A percentile compares a stretch with the other conserved stretches of the same genome.
Evolutionary conservation across 1,140 invertebrate species (phyloP).

Genomic region (Musca domestica): DNA sequence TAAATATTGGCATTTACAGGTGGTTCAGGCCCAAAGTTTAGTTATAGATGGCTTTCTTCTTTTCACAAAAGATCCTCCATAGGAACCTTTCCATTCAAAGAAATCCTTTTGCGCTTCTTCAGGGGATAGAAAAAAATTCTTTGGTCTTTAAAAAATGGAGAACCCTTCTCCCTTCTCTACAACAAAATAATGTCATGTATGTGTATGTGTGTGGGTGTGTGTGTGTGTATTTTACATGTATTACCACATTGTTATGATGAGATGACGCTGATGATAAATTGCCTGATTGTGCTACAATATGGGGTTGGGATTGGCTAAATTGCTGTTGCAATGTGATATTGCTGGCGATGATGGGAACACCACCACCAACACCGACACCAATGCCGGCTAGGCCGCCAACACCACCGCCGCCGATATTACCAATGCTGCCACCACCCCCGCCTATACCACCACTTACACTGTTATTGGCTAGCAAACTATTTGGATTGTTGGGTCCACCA

Average conservation of each 20-base stretch:
- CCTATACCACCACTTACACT: neutral
- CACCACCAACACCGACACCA: constrained; percentile 2
- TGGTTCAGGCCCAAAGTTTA: too few relatives aligned
- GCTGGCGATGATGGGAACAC: constrained; percentile 26
- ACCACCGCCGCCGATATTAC: neutral
- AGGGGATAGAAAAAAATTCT: too few relatives aligned
- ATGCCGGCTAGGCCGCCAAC: neutral
- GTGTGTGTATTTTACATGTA: neutral
- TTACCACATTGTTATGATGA: constrained; percentile 49
- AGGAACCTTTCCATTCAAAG: too few relatives aligned
- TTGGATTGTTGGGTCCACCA: constrained; percentile 16
- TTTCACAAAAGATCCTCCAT: too few relatives aligned
- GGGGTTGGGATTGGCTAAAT: constrained; percentile 50
- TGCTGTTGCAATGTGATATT: constrained; percentile 43
- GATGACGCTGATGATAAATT: neutral
- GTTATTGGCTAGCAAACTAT: neutral
- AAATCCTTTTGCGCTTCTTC: too few relatives aligned
- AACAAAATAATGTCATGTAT: too few relatives aligned
- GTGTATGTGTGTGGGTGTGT: too few relatives aligned
- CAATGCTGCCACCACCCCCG: neutral
- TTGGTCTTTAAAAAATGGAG: too few relatives aligned
- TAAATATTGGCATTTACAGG: too few relatives aligned
- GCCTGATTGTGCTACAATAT: constrained; percentile 50
- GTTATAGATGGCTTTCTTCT: too few relatives aligned
- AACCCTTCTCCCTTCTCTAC: too few relatives aligned